Percentiles rank a stretch among this genome's conserved stretches.
These are phyloP conservation scores for Malurus melanocephalus DNA, from an alignment of 2,113 vertebrate species.

Conservation along the genomic window DNA sequence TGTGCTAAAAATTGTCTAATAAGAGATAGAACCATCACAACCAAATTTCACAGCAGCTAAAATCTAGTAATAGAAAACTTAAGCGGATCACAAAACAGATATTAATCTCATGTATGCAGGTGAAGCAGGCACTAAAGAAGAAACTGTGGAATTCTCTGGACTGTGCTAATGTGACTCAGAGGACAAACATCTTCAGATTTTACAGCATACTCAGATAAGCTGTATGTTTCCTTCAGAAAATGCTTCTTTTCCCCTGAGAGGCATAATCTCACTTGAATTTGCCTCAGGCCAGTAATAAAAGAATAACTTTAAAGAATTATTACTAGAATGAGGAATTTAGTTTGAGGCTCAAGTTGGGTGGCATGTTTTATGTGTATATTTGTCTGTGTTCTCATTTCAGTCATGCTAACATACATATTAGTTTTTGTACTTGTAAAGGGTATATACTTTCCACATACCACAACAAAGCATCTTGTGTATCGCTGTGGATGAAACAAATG, in stretches of 20 bases:
- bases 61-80: neutral
- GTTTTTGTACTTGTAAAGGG: neutral
- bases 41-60: neutral
- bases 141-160: neutral
- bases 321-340: neutral
- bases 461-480: neutral
- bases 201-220: neutral
- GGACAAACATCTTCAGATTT: neutral
- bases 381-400: neutral
- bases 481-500: neutral
- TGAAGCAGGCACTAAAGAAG: neutral
- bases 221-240: neutral
- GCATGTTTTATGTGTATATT: neutral
- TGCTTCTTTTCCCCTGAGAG: neutral
- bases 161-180: neutral
- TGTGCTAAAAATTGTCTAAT: neutral
- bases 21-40: neutral
- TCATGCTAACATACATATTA: neutral
- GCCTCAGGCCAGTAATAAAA: conserved; percentile 11
- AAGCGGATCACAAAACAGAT: neutral
- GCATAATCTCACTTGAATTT: neutral
- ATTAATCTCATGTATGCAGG: neutral
- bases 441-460: neutral
- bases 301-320: neutral
- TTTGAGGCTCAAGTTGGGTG: neutral